These are phyloP conservation scores for Smittia sp. DNA, from an alignment of 2,888 invertebrate species.

Conservation along the genomic window DNA sequence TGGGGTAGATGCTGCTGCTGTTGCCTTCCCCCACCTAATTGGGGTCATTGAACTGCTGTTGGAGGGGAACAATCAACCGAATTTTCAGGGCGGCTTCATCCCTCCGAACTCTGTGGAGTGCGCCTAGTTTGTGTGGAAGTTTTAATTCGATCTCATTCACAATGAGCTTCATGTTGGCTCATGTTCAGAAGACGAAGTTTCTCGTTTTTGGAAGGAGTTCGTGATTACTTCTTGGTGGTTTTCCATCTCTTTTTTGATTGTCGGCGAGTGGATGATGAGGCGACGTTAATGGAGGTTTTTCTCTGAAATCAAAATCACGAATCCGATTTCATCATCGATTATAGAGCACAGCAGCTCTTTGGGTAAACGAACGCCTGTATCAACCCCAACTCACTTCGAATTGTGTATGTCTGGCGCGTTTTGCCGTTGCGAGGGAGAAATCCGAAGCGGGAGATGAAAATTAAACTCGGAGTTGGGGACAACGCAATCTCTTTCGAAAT, in stretches of 20 bases:
- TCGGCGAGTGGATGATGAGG: not conserved
- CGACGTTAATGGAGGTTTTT: not conserved
- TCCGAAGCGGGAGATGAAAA: not conserved
- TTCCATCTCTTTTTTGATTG: not conserved
- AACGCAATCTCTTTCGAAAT: not conserved
- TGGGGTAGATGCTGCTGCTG: slow-evolving; percentile 3
- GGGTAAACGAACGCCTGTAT: slow-evolving; percentile 26
- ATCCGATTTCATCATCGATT: slow-evolving; percentile 12
- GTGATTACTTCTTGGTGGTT: not conserved
- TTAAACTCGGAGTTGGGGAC: not conserved
- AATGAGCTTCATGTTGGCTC: too few relatives aligned
- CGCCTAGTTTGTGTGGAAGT: not conserved
- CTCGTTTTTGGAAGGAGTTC: not conserved
- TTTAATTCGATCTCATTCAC: not conserved
- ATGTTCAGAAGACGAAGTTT: too few relatives aligned
- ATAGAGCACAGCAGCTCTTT: not conserved
- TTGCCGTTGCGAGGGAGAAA: not conserved
- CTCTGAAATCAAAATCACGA: not conserved
- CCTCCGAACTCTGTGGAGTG: not conserved
- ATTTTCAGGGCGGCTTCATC: not conserved
- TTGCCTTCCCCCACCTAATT: not conserved
- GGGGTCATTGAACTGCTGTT: not conserved
- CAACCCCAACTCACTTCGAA: slow-evolving; percentile 34
- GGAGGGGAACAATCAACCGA: not conserved
- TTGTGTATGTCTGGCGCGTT: slow-evolving; percentile 22